A percentile compares a stretch with the other conserved stretches of the same genome.
Evolutionary conservation across 2,113 vertebrate species (phyloP).

Genomic region (Pelmatolapia mariae): DNA sequence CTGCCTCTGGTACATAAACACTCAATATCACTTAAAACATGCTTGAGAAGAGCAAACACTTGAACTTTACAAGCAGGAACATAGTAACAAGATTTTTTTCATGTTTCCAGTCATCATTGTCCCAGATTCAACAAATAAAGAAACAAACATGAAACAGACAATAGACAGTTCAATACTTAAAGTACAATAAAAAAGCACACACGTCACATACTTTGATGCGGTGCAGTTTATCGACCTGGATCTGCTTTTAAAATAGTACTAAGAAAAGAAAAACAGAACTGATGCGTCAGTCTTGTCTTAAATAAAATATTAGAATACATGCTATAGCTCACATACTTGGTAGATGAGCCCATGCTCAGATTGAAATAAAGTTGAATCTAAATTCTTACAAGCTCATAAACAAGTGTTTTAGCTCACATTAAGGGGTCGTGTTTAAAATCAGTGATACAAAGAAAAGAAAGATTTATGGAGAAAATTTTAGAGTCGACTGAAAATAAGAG

Average conservation of each 20-base stretch:
- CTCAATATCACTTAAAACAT: background rate
- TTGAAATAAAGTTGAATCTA: background rate
- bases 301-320: background rate
- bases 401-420: background rate
- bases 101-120: background rate
- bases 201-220: background rate
- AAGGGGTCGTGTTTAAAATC: background rate
- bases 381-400: background rate
- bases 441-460: background rate
- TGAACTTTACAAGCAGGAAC: background rate
- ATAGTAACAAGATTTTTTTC: background rate
- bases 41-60: background rate
- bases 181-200: background rate
- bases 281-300: background rate
- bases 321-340: background rate
- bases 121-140: background rate
- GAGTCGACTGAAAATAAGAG: background rate
- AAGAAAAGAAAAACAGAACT: background rate
- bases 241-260: background rate
- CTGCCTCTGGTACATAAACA: background rate
- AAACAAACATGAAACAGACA: background rate
- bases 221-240: background rate
- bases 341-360: background rate
- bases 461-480: background rate
- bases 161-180: background rate